Base-by-base conservation (phyloP, 2,113 vertebrate species). In the Puffinus mauretanicus region DNA sequence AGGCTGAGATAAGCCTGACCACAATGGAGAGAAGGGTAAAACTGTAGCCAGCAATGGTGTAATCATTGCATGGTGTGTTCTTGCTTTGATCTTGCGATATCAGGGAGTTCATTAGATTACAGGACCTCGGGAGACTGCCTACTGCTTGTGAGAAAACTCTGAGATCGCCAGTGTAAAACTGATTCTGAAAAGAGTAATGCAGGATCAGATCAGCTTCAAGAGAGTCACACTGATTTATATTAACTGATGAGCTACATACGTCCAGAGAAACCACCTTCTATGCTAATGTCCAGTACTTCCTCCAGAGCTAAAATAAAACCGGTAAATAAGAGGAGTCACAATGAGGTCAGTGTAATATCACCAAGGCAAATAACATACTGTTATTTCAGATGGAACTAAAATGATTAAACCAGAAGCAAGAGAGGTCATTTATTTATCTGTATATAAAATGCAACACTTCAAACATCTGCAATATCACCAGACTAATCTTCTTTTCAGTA, bases 101-200 rank as follows among this genome's bases (percentile, higher is more conserved):
- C 46, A 52, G 21, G 54, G 34, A 38, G 27, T 40, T 80, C 54
- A 61, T 30, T 32, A 34, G 29, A 24, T 19, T 75, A 65, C 40
- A n/a, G 9, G 47, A 51, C 11, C 24, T 67, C 0, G 0, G 4
- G 8, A 76, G 14, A 27, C n/a, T 36, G 49, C 54, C 17, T 47
- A 26, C 2, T 11, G 24, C 30, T 36, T 62, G 16, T 20, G 36
- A 71, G 24, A 91, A 75, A 82, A 54, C 16, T 81, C 57, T 29
- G 26, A 49, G 44, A 34, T 7, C 47, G 4, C 14, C 15, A 44
- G 20, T 24, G 16, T 36, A 62, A 91, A 81, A 69, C 16, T 17
- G 19, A 46, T 49, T 88, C 36, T n/a, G 47, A 16, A 73, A 77
- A 82, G 10, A 72, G 20, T 58, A 60, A 71, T 90, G 38, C 18